Percentiles rank a stretch among this genome's conserved stretches.
These are phyloP conservation scores for Centropus bengalensis DNA, from an alignment of 2,113 vertebrate species.

Conservation along the genomic window DNA sequence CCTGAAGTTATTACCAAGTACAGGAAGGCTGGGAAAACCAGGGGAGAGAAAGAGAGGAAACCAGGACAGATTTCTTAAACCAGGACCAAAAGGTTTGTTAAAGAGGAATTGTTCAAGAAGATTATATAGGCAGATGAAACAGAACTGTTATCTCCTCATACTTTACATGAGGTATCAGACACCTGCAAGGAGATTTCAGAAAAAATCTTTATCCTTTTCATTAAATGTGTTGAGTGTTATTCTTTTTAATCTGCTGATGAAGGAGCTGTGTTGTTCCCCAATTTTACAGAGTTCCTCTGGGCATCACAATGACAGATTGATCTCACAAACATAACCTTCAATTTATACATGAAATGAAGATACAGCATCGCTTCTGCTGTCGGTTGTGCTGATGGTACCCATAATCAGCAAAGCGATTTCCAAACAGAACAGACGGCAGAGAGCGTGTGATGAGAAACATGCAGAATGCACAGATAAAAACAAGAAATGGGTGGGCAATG, in stretches of 20 bases:
- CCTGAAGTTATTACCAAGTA: neutral
- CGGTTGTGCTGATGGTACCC: neutral
- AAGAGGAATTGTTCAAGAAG: neutral
- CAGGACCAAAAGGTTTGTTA: neutral
- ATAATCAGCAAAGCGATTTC: neutral
- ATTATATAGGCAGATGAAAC: neutral
- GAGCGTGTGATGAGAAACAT: neutral
- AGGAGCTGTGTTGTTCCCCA: neutral
- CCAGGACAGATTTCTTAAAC: neutral
- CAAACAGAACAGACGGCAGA: slow-evolving; percentile 43
- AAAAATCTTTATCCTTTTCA: neutral
- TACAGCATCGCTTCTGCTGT: neutral
- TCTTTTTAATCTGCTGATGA: neutral
- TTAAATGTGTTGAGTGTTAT: neutral
- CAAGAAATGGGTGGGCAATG: slow-evolving; percentile 3
- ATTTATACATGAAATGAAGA: neutral
- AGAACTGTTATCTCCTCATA: neutral
- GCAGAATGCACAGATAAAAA: slow-evolving; percentile 24
- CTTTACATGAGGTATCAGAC: neutral
- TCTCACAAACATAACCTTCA: neutral
- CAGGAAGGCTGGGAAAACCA: neutral
- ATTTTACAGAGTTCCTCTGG: neutral
- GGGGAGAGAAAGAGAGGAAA: neutral
- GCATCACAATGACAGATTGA: neutral
- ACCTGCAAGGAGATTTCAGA: neutral